Evolutionary conservation across 2,797 vertebrate genomes (phyloP), one percentile per base, ranked within the genome.

Genomic region (Sternotherus odoratus): DNA sequence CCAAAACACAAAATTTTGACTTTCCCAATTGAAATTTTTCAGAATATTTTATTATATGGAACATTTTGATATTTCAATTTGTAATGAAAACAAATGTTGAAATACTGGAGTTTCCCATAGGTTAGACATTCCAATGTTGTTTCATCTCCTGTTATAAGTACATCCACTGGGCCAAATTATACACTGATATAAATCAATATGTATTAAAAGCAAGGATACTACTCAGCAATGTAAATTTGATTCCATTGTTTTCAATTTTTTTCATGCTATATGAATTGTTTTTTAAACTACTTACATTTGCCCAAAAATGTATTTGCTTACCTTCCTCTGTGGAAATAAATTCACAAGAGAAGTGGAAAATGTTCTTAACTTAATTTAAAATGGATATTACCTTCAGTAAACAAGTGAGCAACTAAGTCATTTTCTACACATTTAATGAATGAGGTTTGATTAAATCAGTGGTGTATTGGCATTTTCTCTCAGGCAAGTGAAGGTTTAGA

Each of bases 331-430:
- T 21, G 75, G 80, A 87, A 50, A 66, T 91, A 69, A 93, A 91
- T 63, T 93, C 79, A 51, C 80, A 50, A 60, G 63, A 81, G 51
- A 95, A 90, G 19, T 77, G 13, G 21, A 85, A 89, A 90, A 51
- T 88, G 82, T 91, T 90, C 82, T 78, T 85, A 81, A 50, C 81
- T 82, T 92, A 85, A 88, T 89, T 87, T 83, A 89, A 92, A 92
- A 49, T 86, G 63, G 91, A 86, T 86, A 79, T 82, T 86, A 66
- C 48, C 53, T 53, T 28, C 51, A 89, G 48, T 83, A 82, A 83
- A 86, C 87, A 92, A 66, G 83, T 86, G 79, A 86, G 74, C 48
- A 36, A 23, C 77, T 54, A 74, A 91, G 11, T 81, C 50, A 81
- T 83, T 86, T 89, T 80, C 63, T 86, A 36, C 77, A 57, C 48